These are phyloP conservation scores for Cryptosula pallasiana DNA, from an alignment of 2,888 invertebrate species.

Conservation along the genomic window DNA sequence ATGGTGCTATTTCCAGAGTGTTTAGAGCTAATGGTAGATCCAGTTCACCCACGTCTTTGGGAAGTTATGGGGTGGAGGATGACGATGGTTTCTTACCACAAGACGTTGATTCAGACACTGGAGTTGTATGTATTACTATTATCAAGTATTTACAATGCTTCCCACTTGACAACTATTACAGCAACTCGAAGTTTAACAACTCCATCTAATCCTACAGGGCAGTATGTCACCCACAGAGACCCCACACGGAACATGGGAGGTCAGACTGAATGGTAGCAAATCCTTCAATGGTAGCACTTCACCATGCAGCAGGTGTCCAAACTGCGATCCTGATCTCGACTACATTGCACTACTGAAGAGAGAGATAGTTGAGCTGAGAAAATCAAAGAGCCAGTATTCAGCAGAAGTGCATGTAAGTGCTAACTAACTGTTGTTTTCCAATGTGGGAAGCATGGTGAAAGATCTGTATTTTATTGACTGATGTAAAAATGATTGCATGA, in stretches of 20 bases:
- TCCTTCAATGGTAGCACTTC: not conserved
- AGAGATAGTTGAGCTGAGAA: slow-evolving; percentile 20
- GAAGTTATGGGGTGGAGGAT: slow-evolving; percentile 12
- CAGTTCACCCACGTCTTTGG: slow-evolving; percentile 12
- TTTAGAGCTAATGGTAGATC: slow-evolving; percentile 6
- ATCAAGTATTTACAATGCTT: too few relatives aligned
- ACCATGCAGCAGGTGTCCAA: slow-evolving; percentile 16
- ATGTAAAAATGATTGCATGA: too few relatives aligned
- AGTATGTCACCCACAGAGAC: slow-evolving; percentile 69
- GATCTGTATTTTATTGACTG: too few relatives aligned
- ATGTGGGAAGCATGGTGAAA: too few relatives aligned
- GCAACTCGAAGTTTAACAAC: too few relatives aligned
- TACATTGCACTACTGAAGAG: slow-evolving; percentile 20
- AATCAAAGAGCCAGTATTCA: not conserved
- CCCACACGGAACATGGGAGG: slow-evolving; percentile 39
- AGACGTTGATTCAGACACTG: slow-evolving; percentile 6
- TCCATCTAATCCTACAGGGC: too few relatives aligned
- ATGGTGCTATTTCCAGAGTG: not conserved
- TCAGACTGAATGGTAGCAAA: not conserved
- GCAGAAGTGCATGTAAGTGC: slow-evolving; percentile 4
- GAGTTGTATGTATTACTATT: slow-evolving; percentile 17
- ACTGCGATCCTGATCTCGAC: slow-evolving; percentile 21
- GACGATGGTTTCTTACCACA: slow-evolving; percentile 2
- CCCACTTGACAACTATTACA: too few relatives aligned
- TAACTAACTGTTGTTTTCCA: too few relatives aligned